Conservation (phyloP, 2,113 vertebrate species). For the Bubo bubo region DNA sequence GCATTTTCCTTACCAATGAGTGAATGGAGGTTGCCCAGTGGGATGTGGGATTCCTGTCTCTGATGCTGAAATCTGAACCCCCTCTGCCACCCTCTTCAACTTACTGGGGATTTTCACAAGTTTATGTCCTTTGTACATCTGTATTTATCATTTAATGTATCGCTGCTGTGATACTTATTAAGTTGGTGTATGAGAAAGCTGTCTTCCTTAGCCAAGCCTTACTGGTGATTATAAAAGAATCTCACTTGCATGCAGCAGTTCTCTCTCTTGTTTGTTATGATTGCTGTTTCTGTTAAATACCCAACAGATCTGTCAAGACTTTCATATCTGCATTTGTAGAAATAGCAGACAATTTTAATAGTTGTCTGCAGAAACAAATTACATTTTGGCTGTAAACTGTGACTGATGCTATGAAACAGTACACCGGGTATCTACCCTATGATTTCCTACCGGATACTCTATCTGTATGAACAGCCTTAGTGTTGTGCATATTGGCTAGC, state of each 20-base stretch:
- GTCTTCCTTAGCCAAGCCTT: neutral
- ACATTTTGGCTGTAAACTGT: neutral
- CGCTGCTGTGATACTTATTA: fast-evolving
- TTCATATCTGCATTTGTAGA: neutral
- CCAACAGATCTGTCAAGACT: neutral
- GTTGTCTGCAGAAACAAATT: neutral
- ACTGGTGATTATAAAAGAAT: neutral
- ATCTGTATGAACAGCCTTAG: neutral
- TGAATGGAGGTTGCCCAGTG: neutral
- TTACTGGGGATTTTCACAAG: neutral
- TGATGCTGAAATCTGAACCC: neutral
- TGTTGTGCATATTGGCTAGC: neutral
- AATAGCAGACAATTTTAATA: neutral
- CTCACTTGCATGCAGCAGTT: neutral
- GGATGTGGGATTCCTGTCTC: neutral
- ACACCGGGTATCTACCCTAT: fast-evolving
- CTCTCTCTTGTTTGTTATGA: neutral
- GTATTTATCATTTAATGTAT: neutral
- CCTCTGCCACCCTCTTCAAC: fast-evolving
- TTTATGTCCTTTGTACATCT: neutral
- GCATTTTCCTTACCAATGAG: neutral
- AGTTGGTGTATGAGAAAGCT: neutral
- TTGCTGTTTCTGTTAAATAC: neutral
- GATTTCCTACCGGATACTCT: neutral
- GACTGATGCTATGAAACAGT: neutral